Percentiles rank a stretch among this genome's conserved stretches.
Evolutionary conservation across 1,140 invertebrate genomes (phyloP).

Genomic region (Apis florea): DNA sequence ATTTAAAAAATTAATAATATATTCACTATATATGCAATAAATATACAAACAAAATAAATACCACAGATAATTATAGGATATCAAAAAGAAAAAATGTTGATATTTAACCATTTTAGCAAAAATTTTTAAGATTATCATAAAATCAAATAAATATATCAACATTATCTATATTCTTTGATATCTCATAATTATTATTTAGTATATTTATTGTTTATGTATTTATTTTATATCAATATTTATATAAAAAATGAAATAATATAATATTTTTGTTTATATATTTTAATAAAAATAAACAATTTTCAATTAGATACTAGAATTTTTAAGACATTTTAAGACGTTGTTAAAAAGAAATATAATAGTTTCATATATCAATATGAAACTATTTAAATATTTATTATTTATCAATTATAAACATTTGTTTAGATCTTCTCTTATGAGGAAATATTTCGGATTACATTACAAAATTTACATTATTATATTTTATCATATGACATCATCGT

Average conservation of each 20-base stretch:
- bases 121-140: background rate
- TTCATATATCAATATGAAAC: background rate
- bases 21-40: background rate
- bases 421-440: background rate
- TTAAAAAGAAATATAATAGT: background rate
- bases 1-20: background rate
- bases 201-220: background rate
- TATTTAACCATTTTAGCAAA: background rate
- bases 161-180: background rate
- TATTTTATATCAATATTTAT: too few relatives aligned
- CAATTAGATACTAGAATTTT: background rate
- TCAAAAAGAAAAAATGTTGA: background rate
- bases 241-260: background rate
- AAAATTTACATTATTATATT: constrained; percentile 12
- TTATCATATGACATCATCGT: constrained; percentile 8
- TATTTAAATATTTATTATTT: background rate
- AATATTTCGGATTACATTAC: background rate
- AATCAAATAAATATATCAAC: background rate
- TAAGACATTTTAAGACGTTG: background rate
- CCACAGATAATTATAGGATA: background rate
- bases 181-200: background rate
- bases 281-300: background rate
- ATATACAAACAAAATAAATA: background rate
- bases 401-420: background rate
- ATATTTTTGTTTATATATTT: background rate